Conservation (phyloP, 2,113 vertebrate genomes). For the Toxotes chatareus region DNA sequence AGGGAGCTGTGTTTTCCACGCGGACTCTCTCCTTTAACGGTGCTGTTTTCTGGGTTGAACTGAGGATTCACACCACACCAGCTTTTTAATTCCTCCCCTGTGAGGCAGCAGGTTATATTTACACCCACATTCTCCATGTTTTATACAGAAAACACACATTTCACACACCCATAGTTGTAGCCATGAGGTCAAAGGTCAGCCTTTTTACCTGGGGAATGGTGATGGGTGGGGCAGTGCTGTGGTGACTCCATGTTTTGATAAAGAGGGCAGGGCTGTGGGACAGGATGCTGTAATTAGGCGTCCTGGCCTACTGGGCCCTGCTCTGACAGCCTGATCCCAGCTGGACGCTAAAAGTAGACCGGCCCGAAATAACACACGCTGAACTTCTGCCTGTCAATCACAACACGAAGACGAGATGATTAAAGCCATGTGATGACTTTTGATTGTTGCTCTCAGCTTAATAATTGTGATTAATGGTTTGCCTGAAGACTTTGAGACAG, state of each 20-base stretch:
- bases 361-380: slow-evolving; percentile 42
- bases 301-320: slow-evolving; percentile 53
- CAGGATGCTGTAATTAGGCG: slow-evolving; percentile 39
- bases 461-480: background rate
- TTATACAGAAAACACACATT: too few species aligned
- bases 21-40: too few species aligned
- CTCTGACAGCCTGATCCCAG: slow-evolving; percentile 56
- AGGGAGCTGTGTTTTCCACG: too few species aligned
- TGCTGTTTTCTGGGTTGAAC: too few species aligned
- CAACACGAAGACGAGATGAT: background rate
- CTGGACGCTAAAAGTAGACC: slow-evolving; percentile 68
- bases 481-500: too few species aligned
- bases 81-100: background rate
- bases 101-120: too few species aligned
- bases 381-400: slow-evolving; percentile 20
- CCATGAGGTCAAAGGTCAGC: slow-evolving; percentile 27
- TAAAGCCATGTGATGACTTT: background rate
- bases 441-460: background rate
- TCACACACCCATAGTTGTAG: background rate
- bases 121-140: too few species aligned
- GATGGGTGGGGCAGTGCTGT: background rate
- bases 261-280: slow-evolving; percentile 10
- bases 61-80: background rate
- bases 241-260: slow-evolving; percentile 20
- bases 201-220: background rate